Conservation (phyloP, 2,113 vertebrate genomes). For the Caracal caracal region DNA sequence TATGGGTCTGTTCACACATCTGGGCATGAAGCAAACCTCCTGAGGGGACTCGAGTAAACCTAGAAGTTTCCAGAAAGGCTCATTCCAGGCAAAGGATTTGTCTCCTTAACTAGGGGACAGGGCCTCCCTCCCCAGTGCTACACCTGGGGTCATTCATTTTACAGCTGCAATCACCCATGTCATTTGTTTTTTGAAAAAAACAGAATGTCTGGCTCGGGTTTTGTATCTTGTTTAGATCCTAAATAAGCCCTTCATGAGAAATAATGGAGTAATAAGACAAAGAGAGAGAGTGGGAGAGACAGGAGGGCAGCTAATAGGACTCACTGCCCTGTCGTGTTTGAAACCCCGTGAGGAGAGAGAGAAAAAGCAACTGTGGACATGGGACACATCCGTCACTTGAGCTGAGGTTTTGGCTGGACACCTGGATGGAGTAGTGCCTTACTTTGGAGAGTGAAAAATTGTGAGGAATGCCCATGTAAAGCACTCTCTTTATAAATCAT, state of each 20-base stretch:
- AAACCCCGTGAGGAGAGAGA: not conserved
- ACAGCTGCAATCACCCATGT: not conserved
- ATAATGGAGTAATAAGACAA: not conserved
- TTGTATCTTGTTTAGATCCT: not conserved
- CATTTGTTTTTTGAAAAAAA: not conserved
- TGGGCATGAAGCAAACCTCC: not conserved
- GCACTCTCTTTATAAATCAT: not conserved
- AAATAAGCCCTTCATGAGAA: not conserved
- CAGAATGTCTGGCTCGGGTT: conserved; percentile 3
- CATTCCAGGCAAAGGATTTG: not conserved
- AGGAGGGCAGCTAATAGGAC: not conserved
- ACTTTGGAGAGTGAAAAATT: not conserved
- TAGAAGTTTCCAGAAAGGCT: not conserved
- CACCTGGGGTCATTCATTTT: not conserved
- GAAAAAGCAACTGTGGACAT: not conserved
- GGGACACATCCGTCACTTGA: not conserved
- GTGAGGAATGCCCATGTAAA: not conserved
- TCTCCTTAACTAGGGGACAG: not conserved
- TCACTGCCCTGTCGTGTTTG: not conserved
- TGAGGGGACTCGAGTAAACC: not conserved
- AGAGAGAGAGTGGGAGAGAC: not conserved
- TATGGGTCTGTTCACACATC: not conserved
- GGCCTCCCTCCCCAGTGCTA: not conserved
- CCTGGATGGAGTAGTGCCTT: not conserved
- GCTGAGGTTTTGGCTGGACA: not conserved